phyloP scores from a whole-genome alignment of 2,113 vertebrate genomes.

The Bos javanicus region DNA sequence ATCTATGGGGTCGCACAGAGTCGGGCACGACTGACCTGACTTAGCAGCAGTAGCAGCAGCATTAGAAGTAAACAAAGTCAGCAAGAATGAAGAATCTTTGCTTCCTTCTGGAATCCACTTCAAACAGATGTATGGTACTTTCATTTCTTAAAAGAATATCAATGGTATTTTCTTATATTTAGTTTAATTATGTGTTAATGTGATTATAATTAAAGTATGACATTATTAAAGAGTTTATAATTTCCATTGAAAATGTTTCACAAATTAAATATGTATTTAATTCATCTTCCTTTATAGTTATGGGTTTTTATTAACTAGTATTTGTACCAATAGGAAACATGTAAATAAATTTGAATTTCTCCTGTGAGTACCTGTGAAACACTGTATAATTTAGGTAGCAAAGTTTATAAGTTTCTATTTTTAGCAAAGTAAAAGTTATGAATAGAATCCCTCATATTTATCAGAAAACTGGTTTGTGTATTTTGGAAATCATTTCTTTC shows the following conservation, averaged over 20 bases:
- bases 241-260: neutral
- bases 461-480: neutral
- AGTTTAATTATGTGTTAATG: neutral
- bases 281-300: neutral
- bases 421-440: neutral
- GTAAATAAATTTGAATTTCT: neutral
- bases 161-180: neutral
- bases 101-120: neutral
- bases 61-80: slow-evolving; percentile 21
- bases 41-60: too few relatives aligned
- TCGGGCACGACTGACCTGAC: too few relatives aligned
- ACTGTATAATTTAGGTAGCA: neutral
- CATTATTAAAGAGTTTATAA: neutral
- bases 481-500: neutral
- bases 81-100: neutral
- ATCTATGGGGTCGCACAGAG: too few relatives aligned
- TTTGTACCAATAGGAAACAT: neutral
- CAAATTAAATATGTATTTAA: neutral
- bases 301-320: neutral
- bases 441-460: neutral
- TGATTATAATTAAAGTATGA: neutral
- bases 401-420: neutral
- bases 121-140: neutral
- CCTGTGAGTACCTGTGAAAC: neutral
- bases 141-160: neutral